Evolutionary conservation across 1,140 invertebrate species (phyloP), one percentile per base, ranked within the genome.

Genomic region (Neoseiulus cucumeris): DNA sequence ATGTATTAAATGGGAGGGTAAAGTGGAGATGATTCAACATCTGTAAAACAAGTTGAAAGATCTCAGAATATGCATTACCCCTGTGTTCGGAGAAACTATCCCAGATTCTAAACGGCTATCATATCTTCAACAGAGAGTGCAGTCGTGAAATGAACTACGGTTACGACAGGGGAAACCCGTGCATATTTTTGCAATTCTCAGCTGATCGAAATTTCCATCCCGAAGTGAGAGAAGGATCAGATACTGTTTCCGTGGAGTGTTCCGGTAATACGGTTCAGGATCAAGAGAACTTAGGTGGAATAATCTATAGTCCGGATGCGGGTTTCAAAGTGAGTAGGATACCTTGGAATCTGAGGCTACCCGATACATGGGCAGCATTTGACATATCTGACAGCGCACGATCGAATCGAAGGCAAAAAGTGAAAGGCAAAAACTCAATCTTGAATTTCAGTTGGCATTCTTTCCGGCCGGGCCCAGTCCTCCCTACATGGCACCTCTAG

Each of bases 181-280:
- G 70, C 64, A 33, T 71, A 9, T 69, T 71, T 44, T 42, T 71
- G n/a, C 64, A 70, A 42, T 69, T 71, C 64, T 66, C 67, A 18
- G 66, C 65, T 30, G 66, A 66, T 33, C 68, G 66, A 66, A 51
- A 66, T 29, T 68, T 68, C 29, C 66, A 70, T 64, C 44, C 69
- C 2, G 41, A 42, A 18, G 18, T 42, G 7, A 20, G 20, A 12
- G 42, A 67, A 28, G 45, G 45, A 47, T 18, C 66, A 9, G 67
- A 69, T 44, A 64, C 66, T 42, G 69, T 69, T 1, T 67, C 65
- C 28, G 42, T 70, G n/a, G 68, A 70, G 42, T 70, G 69, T 64
- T 66, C 66, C 42, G 69, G 69, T n/a, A 68, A 69, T 64, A 64
- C 69, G 0, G 12, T 69, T n/a, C 59, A 69, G 2, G 69, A 70